These are phyloP conservation scores for Oryzias dopingdopingensis DNA, from an alignment of 2,797 vertebrate species.

Conservation along the genomic window DNA sequence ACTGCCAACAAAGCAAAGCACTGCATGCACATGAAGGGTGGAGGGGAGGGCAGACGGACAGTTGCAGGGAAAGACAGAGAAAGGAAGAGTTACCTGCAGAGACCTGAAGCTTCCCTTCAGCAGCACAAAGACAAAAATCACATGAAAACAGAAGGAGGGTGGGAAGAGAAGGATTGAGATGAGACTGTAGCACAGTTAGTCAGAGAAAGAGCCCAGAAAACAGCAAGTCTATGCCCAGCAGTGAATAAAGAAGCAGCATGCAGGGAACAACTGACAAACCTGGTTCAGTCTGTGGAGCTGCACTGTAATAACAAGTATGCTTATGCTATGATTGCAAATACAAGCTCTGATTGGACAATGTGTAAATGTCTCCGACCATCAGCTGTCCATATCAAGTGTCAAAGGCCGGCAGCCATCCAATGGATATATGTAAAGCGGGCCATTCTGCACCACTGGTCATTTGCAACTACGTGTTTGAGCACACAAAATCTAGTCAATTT, in stretches of 20 bases:
- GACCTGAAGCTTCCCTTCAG: constrained; percentile 99
- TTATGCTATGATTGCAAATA: no score
- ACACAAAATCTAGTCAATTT: no score
- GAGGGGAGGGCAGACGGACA: constrained; percentile 1
- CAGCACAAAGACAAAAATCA: constrained; percentile 66
- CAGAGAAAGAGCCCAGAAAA: constrained; percentile 56
- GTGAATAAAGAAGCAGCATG: constrained; percentile 63
- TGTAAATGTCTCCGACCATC: no score
- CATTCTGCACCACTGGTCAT: no score
- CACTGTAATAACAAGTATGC: not conserved
- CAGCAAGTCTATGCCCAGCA: constrained; percentile 45
- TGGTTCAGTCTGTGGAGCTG: constrained; percentile 4
- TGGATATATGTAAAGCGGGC: no score
- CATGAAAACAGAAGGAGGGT: constrained; percentile 66
- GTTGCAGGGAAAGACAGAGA: constrained; percentile 51
- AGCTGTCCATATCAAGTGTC: no score
- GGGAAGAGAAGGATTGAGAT: constrained; percentile 47
- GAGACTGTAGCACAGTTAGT: constrained; percentile 63
- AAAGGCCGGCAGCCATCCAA: no score
- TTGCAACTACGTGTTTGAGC: no score
- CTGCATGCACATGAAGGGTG: constrained; percentile 29
- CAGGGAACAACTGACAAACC: constrained; percentile 38
- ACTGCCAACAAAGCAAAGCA: constrained; percentile 47
- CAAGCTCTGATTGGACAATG: no score
- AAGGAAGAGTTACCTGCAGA: constrained; percentile 86